These are phyloP conservation scores for Psix sp. DNA, from an alignment of 1,140 invertebrate genomes.

Conservation along the genomic window DNA sequence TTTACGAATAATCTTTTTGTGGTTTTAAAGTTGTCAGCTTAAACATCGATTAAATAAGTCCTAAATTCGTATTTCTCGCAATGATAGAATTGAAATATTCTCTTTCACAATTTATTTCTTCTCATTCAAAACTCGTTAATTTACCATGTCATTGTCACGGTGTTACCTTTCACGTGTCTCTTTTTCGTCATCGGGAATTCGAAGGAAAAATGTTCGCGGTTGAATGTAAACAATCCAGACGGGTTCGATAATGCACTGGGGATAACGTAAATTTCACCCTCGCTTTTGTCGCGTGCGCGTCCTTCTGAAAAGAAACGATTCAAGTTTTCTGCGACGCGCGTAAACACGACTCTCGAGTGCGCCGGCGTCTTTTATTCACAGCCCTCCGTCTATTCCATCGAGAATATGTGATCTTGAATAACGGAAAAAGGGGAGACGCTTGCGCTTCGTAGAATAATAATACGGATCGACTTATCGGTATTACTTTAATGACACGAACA, in stretches of 20 bases:
- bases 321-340: constrained; percentile 44
- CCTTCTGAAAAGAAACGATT: constrained; percentile 53
- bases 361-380: constrained; percentile 58
- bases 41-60: too few relatives aligned
- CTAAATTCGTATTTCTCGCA: too few relatives aligned
- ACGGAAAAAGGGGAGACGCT: constrained; percentile 31
- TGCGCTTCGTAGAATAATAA: constrained; percentile 45
- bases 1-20: too few relatives aligned
- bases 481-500: constrained; percentile 31
- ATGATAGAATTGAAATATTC: too few relatives aligned
- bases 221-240: constrained; percentile 53
- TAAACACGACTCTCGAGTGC: constrained; percentile 54
- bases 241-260: constrained; percentile 31
- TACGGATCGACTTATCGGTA: constrained; percentile 42
- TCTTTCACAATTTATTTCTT: too few relatives aligned
- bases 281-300: constrained; percentile 46
- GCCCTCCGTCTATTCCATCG: constrained; percentile 40
- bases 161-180: constrained; percentile 30
- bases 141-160: constrained; percentile 25
- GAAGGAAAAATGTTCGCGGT: constrained; percentile 33
- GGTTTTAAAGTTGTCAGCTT: too few relatives aligned
- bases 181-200: constrained; percentile 38
- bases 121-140: constrained; percentile 16
- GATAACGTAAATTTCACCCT: constrained; percentile 48
- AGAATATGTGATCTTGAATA: constrained; percentile 53